Percentiles rank a stretch among this genome's conserved stretches.
Conservation (phyloP, 1,140 invertebrate genomes). For the Asobara japonica region DNA sequence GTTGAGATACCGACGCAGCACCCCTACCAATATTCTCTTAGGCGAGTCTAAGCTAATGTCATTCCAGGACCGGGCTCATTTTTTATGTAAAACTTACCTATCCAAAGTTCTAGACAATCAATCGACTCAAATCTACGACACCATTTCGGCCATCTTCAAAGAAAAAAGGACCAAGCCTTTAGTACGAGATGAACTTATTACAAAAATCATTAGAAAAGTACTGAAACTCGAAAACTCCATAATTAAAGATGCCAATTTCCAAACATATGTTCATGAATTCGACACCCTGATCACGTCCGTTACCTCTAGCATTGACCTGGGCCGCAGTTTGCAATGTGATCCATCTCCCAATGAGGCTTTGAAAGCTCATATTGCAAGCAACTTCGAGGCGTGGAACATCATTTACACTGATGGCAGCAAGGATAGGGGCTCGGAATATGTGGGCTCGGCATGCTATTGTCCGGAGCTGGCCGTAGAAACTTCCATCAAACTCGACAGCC, state of each 20-base stretch:
- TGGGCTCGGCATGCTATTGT: background rate
- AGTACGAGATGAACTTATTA: background rate
- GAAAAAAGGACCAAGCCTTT: background rate
- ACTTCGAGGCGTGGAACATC: background rate
- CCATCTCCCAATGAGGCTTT: background rate
- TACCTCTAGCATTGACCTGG: background rate
- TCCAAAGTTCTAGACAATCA: background rate
- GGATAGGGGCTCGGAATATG: background rate
- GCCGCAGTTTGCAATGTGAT: background rate
- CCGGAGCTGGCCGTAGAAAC: background rate
- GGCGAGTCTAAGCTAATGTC: constrained; percentile 6
- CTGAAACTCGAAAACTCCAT: background rate
- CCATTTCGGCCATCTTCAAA: background rate
- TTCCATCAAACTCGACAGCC: background rate
- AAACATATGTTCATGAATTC: background rate
- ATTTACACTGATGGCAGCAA: constrained; percentile 28
- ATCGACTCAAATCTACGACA: background rate
- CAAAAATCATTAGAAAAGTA: background rate
- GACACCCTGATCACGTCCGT: background rate
- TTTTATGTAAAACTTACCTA: background rate
- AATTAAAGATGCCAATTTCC: background rate
- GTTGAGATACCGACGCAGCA: background rate
- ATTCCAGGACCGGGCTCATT: background rate
- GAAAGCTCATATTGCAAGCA: background rate
- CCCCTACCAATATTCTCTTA: constrained; percentile 14